Percentiles rank a stretch among this genome's conserved stretches.
These are phyloP conservation scores for Epinotia nisella DNA, from an alignment of 2,888 invertebrate species.

Conservation along the genomic window DNA sequence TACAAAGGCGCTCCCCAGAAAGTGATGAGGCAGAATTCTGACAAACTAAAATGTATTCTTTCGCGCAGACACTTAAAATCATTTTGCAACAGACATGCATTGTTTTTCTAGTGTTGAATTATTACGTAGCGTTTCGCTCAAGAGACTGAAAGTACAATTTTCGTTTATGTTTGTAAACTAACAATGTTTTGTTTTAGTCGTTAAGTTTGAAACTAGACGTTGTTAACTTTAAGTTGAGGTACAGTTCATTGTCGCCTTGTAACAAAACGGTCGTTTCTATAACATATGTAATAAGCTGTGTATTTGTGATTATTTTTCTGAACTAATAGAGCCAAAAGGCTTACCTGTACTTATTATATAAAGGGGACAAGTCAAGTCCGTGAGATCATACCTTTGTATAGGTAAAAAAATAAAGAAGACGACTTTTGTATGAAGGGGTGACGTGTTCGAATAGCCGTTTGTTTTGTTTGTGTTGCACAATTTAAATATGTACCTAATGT, in stretches of 20 bases:
- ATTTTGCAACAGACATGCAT: conserved; percentile 55
- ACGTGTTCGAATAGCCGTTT: no score
- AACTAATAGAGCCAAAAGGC: background rate
- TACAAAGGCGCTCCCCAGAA: conserved; percentile 71
- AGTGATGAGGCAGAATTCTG: conserved; percentile 65
- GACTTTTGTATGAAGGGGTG: no score
- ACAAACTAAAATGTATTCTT: conserved; percentile 69
- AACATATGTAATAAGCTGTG: background rate
- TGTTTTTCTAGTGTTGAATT: conserved; percentile 66
- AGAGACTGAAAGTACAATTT: conserved; percentile 53
- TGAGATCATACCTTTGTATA: no score
- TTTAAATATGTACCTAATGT: no score
- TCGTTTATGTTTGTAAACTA: conserved; percentile 57
- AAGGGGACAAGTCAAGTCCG: no score
- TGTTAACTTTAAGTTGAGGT: conserved; percentile 13
- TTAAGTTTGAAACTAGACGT: conserved; percentile 28
- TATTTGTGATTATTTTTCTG: background rate
- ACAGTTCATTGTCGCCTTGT: conserved; percentile 11
- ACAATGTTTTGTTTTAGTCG: conserved; percentile 47
- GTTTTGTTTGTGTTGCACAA: no score
- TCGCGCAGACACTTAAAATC: conserved; percentile 55
- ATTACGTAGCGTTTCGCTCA: conserved; percentile 61
- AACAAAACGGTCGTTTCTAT: conserved; percentile 1
- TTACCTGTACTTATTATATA: background rate
- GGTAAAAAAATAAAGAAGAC: no score